Conservation (phyloP, 1,140 invertebrate species). For the Eubasilissa regina region DNA sequence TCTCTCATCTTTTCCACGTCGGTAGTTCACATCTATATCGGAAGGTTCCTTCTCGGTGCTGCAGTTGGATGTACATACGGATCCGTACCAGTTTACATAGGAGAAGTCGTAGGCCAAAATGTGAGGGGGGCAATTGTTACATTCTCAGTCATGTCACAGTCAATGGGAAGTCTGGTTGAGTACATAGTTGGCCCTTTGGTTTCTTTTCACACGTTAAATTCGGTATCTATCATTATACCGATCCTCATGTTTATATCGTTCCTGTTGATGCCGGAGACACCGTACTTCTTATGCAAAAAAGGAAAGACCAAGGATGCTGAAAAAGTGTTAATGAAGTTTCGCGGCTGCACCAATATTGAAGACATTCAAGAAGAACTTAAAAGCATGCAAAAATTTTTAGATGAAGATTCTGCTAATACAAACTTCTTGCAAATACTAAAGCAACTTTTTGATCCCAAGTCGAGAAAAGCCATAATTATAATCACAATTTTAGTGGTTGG, state of each 20-base stretch:
- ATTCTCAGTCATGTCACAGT: conserved; percentile 75
- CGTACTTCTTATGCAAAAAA: conserved; percentile 53
- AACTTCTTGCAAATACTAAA: conserved; percentile 52
- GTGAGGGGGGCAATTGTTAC: conserved; percentile 76
- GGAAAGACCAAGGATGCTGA: conserved; percentile 51
- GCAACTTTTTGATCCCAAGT: conserved; percentile 44
- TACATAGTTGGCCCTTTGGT: conserved; percentile 66
- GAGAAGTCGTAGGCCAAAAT: conserved; percentile 75
- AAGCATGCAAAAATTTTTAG: conserved; percentile 51
- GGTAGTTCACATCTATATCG: conserved; percentile 51
- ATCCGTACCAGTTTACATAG: conserved; percentile 69
- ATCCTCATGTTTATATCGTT: conserved; percentile 53
- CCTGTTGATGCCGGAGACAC: conserved; percentile 56
- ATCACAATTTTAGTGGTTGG: conserved; percentile 50
- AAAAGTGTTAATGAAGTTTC: conserved; percentile 53
- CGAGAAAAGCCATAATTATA: conserved; percentile 56
- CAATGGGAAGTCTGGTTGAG: conserved; percentile 73
- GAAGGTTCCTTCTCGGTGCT: conserved; percentile 51
- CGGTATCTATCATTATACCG: conserved; percentile 47
- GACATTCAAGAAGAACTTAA: conserved; percentile 54
- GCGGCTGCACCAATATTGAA: conserved; percentile 48
- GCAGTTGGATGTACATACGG: conserved; percentile 50
- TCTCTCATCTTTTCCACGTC: conserved; percentile 47
- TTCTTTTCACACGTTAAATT: conserved; percentile 53
- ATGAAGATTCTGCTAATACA: conserved; percentile 35